phyloP scores from a whole-genome alignment of 1,140 invertebrate species.

The Grapholita molesta region DNA sequence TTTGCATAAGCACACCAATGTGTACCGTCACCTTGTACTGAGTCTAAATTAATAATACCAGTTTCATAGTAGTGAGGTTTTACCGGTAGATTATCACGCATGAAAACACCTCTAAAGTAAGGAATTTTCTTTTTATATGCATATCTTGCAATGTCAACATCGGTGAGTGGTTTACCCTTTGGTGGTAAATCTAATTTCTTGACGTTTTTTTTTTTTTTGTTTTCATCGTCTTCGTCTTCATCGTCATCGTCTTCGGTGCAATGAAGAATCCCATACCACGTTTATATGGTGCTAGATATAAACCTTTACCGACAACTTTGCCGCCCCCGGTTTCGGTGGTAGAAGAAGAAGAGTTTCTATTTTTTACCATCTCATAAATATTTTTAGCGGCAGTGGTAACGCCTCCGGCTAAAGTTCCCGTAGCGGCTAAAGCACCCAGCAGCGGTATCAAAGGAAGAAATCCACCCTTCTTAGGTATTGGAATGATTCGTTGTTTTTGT shows the following conservation, averaged over 20 bases:
- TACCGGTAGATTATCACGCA: neutral
- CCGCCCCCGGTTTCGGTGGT: no score
- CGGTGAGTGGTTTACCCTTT: neutral
- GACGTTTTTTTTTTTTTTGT: neutral
- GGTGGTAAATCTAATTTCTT: neutral
- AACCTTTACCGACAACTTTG: neutral
- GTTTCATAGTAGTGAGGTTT: neutral
- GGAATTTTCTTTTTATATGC: neutral
- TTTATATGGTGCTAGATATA: neutral
- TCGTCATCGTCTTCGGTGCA: no score
- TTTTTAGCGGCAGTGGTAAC: neutral
- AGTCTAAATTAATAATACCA: neutral
- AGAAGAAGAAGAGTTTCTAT: no score
- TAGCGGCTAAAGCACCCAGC: neutral
- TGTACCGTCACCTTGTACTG: neutral
- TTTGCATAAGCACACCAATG: neutral
- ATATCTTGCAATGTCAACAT: neutral
- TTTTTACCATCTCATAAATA: neutral
- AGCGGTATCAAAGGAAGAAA: neutral
- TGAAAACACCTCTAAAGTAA: neutral
- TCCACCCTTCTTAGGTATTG: neutral
- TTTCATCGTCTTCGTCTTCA: no score
- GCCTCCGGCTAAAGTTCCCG: neutral
- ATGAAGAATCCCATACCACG: neutral
- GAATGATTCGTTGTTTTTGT: neutral